Evolutionary conservation across 2,888 invertebrate genomes (phyloP), one percentile per base, ranked within the genome.

Genomic region (Dryobotodes eremita): DNA sequence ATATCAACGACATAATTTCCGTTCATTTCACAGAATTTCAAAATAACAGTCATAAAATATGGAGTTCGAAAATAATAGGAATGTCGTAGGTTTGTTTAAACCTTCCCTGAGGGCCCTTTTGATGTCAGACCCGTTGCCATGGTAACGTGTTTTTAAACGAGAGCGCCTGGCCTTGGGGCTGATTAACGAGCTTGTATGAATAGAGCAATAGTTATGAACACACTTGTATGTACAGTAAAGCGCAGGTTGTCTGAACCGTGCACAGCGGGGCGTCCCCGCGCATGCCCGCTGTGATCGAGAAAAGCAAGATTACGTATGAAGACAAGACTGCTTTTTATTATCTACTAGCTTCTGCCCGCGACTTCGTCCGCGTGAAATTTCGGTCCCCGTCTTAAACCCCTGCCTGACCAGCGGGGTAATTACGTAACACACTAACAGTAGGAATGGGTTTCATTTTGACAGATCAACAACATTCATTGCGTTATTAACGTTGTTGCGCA

Each of bases 1-100:
- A 57, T 80, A 71, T 73, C 66, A 66, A 74, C 61, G 48, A 50
- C 57, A 81, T 69, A 26, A 82, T 57, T 71, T 74, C 59, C 65
- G 65, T 42, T 59, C 69, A 50, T 73, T 85, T 70, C 48, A n/a
- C 48, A 11, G 62, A 85, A 85, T 73, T 70, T 65, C 55, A 73
- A 81, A 81, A 82, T 74, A 74, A 81, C 82, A 83, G 85, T 75
- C 36, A 75, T 62, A 53, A 85, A 71, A 68, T 68, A 62, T 81
- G 74, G 36, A 71, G 65, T 80, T 73, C 26, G 59, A 55, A 70
- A 80, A 81, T 82, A 82, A 82, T 70, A 55, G 64, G 61, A 85
- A 85, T 68, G 74, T 85, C 81, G 59, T 71, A 66, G 74, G 70
- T 83, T 83, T 86, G 57, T 86, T 74, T 46, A 55, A 74, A 71